A percentile compares a stretch with the other conserved stretches of the same genome.
phyloP scores from a whole-genome alignment of 2,113 vertebrate genomes.

The Ploceus nigricollis region DNA sequence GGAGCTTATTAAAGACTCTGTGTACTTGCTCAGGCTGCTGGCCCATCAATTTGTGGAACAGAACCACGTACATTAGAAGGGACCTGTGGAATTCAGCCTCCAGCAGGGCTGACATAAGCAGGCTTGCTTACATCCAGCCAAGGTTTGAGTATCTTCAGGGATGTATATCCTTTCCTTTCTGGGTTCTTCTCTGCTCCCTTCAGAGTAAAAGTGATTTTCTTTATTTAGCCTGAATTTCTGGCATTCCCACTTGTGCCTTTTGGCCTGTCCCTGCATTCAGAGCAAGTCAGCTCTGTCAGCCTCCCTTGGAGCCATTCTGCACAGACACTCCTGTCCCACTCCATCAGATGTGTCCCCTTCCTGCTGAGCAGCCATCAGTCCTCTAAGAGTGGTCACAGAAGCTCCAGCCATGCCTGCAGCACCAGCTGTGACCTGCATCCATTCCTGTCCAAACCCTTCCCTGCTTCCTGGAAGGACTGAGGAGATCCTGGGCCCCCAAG shows the following conservation, averaged over 20 bases:
- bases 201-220: not conserved
- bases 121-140: not conserved
- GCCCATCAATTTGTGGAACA: not conserved
- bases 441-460: not conserved
- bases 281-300: not conserved
- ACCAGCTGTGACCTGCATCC: not conserved
- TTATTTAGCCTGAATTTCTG: not conserved
- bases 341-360: not conserved
- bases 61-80: accelerated
- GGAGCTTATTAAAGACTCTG: not conserved
- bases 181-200: not conserved
- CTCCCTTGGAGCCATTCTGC: not conserved
- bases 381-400: not conserved
- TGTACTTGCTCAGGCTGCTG: not conserved
- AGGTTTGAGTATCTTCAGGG: not conserved
- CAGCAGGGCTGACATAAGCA: not conserved
- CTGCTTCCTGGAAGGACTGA: not conserved
- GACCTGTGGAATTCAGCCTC: not conserved
- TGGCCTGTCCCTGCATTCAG: not conserved
- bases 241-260: not conserved
- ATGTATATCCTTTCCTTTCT: not conserved
- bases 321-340: not conserved
- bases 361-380: not conserved
- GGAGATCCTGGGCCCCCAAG: not conserved
- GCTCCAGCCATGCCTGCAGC: not conserved